Conservation (phyloP, 2,113 vertebrate genomes). For the Cyprinodon brontotheroides region DNA sequence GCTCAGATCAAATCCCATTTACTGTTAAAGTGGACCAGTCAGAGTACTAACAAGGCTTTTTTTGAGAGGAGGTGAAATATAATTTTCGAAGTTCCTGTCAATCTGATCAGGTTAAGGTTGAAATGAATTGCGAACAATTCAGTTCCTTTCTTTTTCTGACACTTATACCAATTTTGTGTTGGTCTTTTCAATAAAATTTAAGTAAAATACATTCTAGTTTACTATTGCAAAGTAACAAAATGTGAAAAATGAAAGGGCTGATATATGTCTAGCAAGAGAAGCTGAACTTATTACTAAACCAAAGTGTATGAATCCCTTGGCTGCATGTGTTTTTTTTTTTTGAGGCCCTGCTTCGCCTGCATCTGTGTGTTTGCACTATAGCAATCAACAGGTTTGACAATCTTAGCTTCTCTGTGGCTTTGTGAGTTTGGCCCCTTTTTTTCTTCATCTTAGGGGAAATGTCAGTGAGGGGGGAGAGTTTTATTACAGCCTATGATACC, state of each 20-base stretch:
- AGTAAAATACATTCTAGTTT: neutral
- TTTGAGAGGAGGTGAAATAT: neutral
- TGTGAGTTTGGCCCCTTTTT: constrained; percentile 8
- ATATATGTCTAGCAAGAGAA: constrained; percentile 16
- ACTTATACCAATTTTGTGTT: neutral
- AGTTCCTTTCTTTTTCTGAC: neutral
- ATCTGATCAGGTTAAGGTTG: no score
- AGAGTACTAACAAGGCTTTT: no score
- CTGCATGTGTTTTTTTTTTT: constrained; percentile 13
- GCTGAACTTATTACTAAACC: constrained; percentile 21
- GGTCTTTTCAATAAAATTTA: neutral
- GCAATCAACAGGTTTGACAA: constrained; percentile 19
- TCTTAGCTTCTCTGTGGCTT: constrained; percentile 7
- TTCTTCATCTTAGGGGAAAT: constrained; percentile 26
- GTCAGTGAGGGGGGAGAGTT: constrained; percentile 43
- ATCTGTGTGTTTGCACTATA: neutral
- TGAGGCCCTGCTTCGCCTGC: constrained; percentile 8
- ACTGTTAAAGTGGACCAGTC: neutral
- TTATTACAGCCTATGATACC: constrained; percentile 53
- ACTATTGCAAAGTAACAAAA: neutral
- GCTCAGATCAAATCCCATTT: neutral
- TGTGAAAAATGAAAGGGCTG: neutral
- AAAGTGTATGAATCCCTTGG: constrained; percentile 43
- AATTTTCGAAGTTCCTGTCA: neutral
- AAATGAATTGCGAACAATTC: no score